phyloP scores from a whole-genome alignment of 2,888 invertebrate species.

The Andricus quercusramuli region DNA sequence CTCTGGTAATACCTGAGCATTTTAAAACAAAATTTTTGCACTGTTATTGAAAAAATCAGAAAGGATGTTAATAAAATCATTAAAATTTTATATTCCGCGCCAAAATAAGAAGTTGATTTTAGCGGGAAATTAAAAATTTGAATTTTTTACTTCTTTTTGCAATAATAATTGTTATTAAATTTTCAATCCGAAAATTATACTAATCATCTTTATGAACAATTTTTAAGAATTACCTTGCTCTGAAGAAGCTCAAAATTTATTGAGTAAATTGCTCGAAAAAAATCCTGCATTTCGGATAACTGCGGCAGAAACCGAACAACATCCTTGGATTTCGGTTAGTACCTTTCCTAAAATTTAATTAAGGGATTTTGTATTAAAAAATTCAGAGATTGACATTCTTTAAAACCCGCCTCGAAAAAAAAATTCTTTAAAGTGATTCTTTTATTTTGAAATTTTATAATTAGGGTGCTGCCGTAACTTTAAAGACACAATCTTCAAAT shows the following conservation, averaged over 20 bases:
- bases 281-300: conserved; percentile 81
- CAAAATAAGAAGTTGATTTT: too few species aligned
- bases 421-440: background rate
- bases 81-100: too few species aligned
- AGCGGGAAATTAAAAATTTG: too few species aligned
- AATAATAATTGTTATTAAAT: too few species aligned
- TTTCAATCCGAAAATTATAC: background rate
- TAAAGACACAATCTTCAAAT: conserved; percentile 68
- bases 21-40: background rate
- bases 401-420: background rate
- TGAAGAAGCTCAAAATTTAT: conserved; percentile 76
- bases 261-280: conserved; percentile 78
- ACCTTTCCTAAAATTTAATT: too few species aligned
- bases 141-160: too few species aligned
- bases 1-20: background rate
- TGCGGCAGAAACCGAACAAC: conserved; percentile 79
- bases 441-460: background rate
- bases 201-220: background rate
- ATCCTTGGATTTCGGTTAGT: conserved; percentile 77
- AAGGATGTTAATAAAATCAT: background rate
- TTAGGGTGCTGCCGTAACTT: conserved; percentile 48
- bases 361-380: background rate
- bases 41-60: background rate
- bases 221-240: conserved; percentile 50
- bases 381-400: background rate